Evolutionary conservation across 1,140 invertebrate genomes (phyloP).

Genomic region (Lucilia sericata): DNA sequence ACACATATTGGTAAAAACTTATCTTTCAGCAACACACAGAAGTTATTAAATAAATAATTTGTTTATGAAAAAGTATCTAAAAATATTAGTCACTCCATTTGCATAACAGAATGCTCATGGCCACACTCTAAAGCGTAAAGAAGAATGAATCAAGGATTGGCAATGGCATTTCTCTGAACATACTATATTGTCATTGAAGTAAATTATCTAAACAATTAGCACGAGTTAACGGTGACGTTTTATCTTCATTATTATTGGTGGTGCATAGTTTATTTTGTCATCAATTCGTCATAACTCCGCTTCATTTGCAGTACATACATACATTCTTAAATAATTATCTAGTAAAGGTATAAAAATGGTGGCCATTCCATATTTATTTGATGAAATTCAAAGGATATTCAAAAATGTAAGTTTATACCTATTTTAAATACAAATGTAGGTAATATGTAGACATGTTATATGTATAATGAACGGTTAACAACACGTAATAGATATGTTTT

Average conservation of each 20-base stretch:
- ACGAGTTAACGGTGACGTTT: neutral
- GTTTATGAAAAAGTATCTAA: neutral
- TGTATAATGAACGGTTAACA: neutral
- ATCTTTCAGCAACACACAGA: too few species aligned
- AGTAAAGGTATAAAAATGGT: conserved; percentile 55
- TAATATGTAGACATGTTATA: neutral
- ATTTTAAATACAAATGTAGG: neutral
- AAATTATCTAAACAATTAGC: neutral
- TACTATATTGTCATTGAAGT: neutral
- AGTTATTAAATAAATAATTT: neutral
- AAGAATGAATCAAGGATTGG: too few species aligned
- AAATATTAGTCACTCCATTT: neutral
- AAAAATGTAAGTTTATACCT: conserved; percentile 59
- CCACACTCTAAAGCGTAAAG: too few species aligned
- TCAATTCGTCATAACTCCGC: neutral
- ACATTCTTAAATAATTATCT: too few species aligned
- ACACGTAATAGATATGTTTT: neutral
- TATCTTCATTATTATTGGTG: neutral
- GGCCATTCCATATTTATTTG: conserved; percentile 60
- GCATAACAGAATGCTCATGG: neutral
- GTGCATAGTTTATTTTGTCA: neutral
- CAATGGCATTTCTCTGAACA: too few species aligned
- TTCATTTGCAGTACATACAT: neutral
- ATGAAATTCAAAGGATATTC: conserved; percentile 64
- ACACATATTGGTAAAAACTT: too few species aligned